Evolutionary conservation across 2,797 vertebrate genomes (phyloP).

Genomic region (Oophaga sylvatica): DNA sequence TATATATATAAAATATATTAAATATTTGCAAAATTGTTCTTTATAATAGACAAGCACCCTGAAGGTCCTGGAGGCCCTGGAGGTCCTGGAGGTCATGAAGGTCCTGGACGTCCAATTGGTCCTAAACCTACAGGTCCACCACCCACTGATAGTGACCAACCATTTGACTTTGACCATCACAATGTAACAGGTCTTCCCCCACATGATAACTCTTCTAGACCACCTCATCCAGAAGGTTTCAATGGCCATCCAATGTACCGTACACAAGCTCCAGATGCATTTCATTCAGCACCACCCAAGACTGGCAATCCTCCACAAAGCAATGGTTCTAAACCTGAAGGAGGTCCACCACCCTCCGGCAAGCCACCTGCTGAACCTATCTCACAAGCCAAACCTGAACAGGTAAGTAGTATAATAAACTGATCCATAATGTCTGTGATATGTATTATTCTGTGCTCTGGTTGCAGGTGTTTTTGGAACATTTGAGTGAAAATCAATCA

Average conservation of each 20-base stretch:
- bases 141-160: background rate
- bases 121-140: background rate
- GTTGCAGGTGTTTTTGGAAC: background rate
- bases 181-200: background rate
- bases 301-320: background rate
- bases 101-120: background rate
- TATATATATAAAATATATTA: no score
- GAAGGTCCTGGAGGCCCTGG: background rate
- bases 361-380: background rate
- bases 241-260: background rate
- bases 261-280: background rate
- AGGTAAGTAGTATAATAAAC: background rate
- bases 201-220: background rate
- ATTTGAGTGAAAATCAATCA: background rate
- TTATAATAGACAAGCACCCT: no score
- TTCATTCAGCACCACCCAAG: background rate
- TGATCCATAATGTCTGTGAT: background rate
- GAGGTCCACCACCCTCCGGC: background rate
- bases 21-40: no score
- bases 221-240: background rate
- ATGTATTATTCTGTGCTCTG: background rate
- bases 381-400: background rate
- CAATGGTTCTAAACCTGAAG: background rate
- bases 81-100: background rate
- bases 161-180: background rate